phyloP scores from a whole-genome alignment of 2,797 vertebrate species.

The Corythornis leucogaster region DNA sequence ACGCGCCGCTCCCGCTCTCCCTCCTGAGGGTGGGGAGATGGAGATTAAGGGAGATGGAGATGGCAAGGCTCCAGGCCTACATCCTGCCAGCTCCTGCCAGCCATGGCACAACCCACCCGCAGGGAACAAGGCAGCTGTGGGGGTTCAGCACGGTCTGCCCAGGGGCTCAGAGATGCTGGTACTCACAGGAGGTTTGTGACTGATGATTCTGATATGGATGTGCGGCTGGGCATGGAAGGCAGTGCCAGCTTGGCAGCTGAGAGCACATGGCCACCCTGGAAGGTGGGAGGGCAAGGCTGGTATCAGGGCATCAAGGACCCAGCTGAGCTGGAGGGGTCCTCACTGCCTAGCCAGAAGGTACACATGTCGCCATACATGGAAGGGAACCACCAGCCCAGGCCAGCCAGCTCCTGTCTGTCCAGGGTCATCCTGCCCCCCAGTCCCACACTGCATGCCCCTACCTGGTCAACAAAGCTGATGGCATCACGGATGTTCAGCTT shows the following conservation, averaged over 20 bases:
- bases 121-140: background rate
- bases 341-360: background rate
- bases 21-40: slow-evolving; percentile 73
- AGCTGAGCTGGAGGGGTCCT: background rate
- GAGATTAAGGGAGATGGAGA: background rate
- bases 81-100: background rate
- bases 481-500: slow-evolving; percentile 97
- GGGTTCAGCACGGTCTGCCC: fast-evolving
- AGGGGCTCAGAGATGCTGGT: background rate
- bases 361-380: fast-evolving
- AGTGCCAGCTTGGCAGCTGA: slow-evolving; percentile 89
- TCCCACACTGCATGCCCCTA: background rate
- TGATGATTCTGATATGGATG: slow-evolving; percentile 88
- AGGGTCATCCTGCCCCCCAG: fast-evolving
- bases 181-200: slow-evolving; percentile 96
- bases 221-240: slow-evolving; percentile 93
- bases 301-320: background rate
- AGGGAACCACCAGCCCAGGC: too few relatives aligned
- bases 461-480: slow-evolving; percentile 95
- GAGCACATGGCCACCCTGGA: slow-evolving; percentile 90
- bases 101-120: background rate
- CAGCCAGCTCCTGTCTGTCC: background rate
- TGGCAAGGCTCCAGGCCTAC: background rate
- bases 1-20: slow-evolving; percentile 93
- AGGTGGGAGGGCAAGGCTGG: background rate